Conservation (phyloP, 2,113 vertebrate genomes). For the Cricetomys ansorgei region DNA sequence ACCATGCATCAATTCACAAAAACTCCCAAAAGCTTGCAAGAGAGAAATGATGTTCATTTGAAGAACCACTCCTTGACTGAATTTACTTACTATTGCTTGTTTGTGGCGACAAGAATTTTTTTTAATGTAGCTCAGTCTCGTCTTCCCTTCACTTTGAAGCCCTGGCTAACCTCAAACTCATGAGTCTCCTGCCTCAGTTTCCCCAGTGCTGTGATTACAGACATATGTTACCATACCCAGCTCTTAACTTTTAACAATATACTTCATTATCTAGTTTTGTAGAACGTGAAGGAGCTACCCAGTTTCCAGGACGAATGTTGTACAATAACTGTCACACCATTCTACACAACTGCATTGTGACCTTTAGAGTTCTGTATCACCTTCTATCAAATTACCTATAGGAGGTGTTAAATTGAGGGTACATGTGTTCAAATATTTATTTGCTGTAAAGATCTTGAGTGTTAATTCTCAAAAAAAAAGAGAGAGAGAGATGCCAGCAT, state of each 20-base stretch:
- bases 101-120: background rate
- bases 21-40: slow-evolving; percentile 12
- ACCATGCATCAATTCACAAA: slow-evolving; percentile 1
- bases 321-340: slow-evolving; percentile 77
- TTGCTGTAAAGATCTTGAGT: background rate
- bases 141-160: background rate
- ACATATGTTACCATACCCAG: background rate
- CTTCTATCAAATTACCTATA: background rate
- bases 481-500: background rate
- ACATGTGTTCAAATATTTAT: background rate
- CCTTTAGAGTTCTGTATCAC: background rate
- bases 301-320: slow-evolving; percentile 85
- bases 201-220: background rate
- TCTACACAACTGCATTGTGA: background rate
- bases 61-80: background rate
- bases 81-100: background rate
- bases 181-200: background rate
- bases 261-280: background rate
- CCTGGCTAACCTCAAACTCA: background rate
- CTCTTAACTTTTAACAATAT: slow-evolving; percentile 7
- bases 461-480: background rate
- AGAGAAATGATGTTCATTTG: background rate
- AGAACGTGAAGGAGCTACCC: background rate
- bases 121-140: background rate
- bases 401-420: background rate